Evolutionary conservation across 1,140 invertebrate species (phyloP).

Genomic region (Rhagoletis zephyria): DNA sequence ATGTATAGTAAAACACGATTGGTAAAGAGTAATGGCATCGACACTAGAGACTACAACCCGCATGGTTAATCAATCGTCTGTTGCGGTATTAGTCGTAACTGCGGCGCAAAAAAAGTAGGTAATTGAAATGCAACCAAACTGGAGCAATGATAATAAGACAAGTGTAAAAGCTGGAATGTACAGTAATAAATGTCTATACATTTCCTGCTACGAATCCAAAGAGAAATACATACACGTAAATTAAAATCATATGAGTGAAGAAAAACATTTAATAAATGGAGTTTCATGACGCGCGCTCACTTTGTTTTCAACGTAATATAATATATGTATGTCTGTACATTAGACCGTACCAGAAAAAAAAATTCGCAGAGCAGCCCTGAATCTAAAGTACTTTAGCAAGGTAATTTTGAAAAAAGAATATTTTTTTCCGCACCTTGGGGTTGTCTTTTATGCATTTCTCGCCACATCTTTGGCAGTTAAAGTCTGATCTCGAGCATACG

Average conservation of each 20-base stretch:
- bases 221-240: neutral
- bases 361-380: too few relatives aligned
- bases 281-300: too few relatives aligned
- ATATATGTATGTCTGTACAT: too few relatives aligned
- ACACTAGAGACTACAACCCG: neutral
- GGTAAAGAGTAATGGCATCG: neutral
- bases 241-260: neutral
- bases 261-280: neutral
- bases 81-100: neutral
- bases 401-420: too few relatives aligned
- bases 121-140: conserved; percentile 19
- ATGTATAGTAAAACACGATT: neutral
- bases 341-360: too few relatives aligned
- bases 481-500: too few relatives aligned
- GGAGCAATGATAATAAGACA: neutral
- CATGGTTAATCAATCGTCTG: conserved; percentile 7
- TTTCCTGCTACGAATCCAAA: neutral
- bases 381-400: too few relatives aligned
- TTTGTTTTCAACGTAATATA: too few relatives aligned
- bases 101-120: neutral
- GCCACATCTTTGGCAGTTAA: too few relatives aligned
- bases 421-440: too few relatives aligned
- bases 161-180: neutral
- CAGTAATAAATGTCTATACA: neutral
- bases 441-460: too few relatives aligned